These are phyloP conservation scores for Periophthalmodon schlosseri DNA, from an alignment of 2,113 vertebrate species.

Conservation along the genomic window DNA sequence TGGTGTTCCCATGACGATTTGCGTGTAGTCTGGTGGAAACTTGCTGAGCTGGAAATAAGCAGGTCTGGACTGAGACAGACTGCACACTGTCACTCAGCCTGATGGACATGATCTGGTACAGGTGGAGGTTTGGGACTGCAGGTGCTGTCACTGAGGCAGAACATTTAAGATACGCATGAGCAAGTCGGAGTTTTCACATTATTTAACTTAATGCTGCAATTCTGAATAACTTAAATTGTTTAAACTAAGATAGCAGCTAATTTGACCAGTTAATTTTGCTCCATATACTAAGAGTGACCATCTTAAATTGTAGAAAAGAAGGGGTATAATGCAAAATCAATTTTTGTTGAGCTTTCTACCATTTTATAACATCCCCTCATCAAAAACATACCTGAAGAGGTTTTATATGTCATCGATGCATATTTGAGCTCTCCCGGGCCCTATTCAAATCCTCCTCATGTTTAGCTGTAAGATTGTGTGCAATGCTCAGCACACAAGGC, in stretches of 20 bases:
- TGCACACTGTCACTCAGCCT: slow-evolving; percentile 37
- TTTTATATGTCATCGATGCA: too few relatives aligned
- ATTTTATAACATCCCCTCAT: too few relatives aligned
- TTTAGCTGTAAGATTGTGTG: too few relatives aligned
- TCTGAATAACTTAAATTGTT: neutral
- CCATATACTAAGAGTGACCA: too few relatives aligned
- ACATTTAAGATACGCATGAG: neutral
- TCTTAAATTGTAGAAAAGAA: too few relatives aligned
- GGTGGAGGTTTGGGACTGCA: neutral
- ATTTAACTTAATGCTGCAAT: neutral
- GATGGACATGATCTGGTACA: slow-evolving; percentile 25
- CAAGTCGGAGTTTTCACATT: neutral
- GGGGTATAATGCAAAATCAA: too few relatives aligned
- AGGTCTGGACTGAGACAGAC: slow-evolving; percentile 53
- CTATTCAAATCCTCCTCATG: too few relatives aligned
- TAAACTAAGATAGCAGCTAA: neutral
- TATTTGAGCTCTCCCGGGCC: too few relatives aligned
- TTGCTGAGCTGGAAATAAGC: slow-evolving; percentile 63
- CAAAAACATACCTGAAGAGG: too few relatives aligned
- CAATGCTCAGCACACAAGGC: too few relatives aligned
- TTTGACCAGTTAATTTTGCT: too few relatives aligned
- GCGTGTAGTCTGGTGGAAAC: neutral
- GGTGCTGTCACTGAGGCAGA: neutral
- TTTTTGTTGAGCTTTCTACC: too few relatives aligned
- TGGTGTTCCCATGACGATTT: neutral